A percentile compares a stretch with the other conserved stretches of the same genome.
Conservation (phyloP, 2,888 invertebrate species). For the Hypomecis atomaria region DNA sequence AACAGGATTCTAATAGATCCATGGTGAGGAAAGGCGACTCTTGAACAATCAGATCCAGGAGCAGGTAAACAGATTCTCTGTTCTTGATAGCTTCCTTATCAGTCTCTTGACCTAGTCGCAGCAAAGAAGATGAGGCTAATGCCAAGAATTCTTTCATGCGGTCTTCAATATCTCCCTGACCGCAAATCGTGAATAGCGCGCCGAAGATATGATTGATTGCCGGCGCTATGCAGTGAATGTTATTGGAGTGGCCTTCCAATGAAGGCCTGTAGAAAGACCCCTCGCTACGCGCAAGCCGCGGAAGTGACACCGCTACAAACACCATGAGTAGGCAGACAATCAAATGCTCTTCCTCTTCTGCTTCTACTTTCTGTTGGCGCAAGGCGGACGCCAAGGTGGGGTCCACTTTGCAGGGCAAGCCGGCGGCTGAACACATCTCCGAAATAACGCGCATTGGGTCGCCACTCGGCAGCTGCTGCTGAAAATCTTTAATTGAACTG, state of each 20-base stretch:
- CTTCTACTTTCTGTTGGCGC: constrained; percentile 93
- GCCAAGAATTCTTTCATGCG: constrained; percentile 98
- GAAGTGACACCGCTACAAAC: constrained; percentile 98
- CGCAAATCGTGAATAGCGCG: constrained; percentile 97
- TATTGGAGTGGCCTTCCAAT: constrained; percentile 97
- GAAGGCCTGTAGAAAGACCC: constrained; percentile 95
- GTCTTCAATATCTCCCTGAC: constrained; percentile 98
- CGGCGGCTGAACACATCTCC: constrained; percentile 99
- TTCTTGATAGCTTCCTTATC: constrained; percentile 97
- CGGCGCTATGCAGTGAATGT: constrained; percentile 98
- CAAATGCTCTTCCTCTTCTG: constrained; percentile 96
- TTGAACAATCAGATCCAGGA: constrained; percentile 98
- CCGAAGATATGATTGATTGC: constrained; percentile 98
- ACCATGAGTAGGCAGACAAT: constrained; percentile 98
- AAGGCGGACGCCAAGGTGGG: constrained; percentile 96
- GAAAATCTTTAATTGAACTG: constrained; percentile 97
- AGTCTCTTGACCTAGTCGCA: constrained; percentile 97
- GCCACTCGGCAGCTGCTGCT: constrained; percentile 95
- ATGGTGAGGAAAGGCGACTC: constrained; percentile 99
- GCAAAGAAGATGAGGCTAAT: constrained; percentile 96
- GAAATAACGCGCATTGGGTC: constrained; percentile 96
- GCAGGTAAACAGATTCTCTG: constrained; percentile 97
- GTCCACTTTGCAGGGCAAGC: constrained; percentile 96
- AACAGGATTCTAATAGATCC: constrained; percentile 99
- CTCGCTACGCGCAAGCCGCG: constrained; percentile 96